Evolutionary conservation across 1,140 invertebrate genomes (phyloP).

Genomic region (Drosophila melanica): DNA sequence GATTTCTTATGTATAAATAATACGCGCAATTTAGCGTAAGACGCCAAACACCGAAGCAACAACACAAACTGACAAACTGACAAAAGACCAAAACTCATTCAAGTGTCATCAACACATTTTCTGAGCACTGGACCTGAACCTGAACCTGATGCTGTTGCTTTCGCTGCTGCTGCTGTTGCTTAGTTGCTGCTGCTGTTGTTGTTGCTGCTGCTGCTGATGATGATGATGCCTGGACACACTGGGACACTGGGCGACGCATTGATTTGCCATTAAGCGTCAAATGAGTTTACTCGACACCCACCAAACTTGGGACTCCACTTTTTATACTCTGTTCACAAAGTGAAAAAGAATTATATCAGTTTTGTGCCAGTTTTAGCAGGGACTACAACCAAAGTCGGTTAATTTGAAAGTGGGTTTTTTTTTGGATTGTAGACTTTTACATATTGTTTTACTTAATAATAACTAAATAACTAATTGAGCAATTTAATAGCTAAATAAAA

Average conservation of each 20-base stretch:
- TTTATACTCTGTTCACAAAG: background rate
- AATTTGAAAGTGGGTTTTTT: no score
- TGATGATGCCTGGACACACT: conserved; percentile 20
- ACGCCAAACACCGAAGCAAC: background rate
- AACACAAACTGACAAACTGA: conserved; percentile 2
- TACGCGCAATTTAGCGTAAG: conserved; percentile 77
- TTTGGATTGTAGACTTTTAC: no score
- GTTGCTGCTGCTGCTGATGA: background rate
- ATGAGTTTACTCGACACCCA: conserved; percentile 55
- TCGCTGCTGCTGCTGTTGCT: background rate
- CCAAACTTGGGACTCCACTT: background rate
- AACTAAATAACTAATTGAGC: no score
- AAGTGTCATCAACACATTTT: conserved; percentile 75
- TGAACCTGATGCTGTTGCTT: conserved; percentile 2
- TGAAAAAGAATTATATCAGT: no score
- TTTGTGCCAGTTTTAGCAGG: no score
- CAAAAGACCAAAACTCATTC: conserved; percentile 72
- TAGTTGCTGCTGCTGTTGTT: background rate
- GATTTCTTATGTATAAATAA: conserved; percentile 79
- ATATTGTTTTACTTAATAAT: no score
- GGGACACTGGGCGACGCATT: conserved; percentile 48
- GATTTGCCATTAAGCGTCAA: conserved; percentile 74
- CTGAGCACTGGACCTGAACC: conserved; percentile 17
- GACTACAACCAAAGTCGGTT: no score
- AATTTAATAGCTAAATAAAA: no score